These are phyloP conservation scores for Pseudomyrmex concolor DNA, from an alignment of 1,140 invertebrate genomes.

Conservation along the genomic window DNA sequence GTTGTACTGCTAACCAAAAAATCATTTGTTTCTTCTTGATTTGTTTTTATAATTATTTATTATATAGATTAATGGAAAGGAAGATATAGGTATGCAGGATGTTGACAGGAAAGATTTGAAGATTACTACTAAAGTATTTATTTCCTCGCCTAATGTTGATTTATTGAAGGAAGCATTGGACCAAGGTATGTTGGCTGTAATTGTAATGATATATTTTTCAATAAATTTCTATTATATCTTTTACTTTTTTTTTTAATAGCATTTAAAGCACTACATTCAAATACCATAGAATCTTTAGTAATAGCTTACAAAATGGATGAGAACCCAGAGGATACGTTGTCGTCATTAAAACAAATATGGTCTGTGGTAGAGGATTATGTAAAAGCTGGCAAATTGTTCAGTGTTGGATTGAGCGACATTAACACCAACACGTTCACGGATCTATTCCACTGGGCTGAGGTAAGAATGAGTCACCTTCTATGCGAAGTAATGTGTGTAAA, in stretches of 20 bases:
- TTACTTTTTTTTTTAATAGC: conserved; percentile 48
- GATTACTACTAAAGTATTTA: conserved; percentile 87
- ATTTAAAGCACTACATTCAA: conserved; percentile 86
- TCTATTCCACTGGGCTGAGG: conserved; percentile 91
- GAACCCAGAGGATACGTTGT: conserved; percentile 85
- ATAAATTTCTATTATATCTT: conserved; percentile 21
- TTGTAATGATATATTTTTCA: conserved; percentile 35
- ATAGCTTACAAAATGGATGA: conserved; percentile 88
- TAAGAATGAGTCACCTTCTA: conserved; percentile 74
- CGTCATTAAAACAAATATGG: conserved; percentile 91
- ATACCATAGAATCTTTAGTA: conserved; percentile 90
- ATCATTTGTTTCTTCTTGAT: too few relatives aligned
- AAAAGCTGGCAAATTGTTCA: conserved; percentile 87
- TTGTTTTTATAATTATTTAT: conserved; percentile 30
- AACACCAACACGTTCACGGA: conserved; percentile 91
- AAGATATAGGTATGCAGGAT: conserved; percentile 74
- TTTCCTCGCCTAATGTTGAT: conserved; percentile 82
- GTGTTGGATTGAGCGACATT: conserved; percentile 95
- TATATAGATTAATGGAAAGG: conserved; percentile 73
- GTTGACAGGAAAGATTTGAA: conserved; percentile 86
- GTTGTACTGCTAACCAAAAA: too few relatives aligned
- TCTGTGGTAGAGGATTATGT: conserved; percentile 89
- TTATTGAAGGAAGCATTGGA: conserved; percentile 84
- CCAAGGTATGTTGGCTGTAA: conserved; percentile 77
- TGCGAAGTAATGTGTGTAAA: neutral